Percentiles rank a stretch among this genome's conserved stretches.
Conservation (phyloP, 2,797 vertebrate genomes). For the Cirrhinus mrigala region DNA sequence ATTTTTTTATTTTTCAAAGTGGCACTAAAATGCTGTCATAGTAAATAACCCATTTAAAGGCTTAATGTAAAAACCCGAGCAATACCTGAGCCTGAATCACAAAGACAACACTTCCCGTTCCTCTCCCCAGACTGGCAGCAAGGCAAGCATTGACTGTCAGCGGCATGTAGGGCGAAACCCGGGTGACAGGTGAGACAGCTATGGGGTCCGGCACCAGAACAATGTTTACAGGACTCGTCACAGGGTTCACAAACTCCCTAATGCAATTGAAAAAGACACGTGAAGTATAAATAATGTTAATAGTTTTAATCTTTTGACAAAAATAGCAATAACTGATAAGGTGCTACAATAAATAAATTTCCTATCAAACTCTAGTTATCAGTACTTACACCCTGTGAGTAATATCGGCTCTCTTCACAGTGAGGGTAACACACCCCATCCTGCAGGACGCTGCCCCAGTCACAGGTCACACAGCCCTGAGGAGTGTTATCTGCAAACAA, state of each 20-base stretch:
- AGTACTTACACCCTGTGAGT: conserved; percentile 72
- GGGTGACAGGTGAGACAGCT: conserved; percentile 79
- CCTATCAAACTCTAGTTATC: background rate
- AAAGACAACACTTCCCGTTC: conserved; percentile 78
- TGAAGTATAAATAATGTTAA: background rate
- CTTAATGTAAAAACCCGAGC: conserved; percentile 77
- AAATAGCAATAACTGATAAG: background rate
- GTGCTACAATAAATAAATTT: background rate
- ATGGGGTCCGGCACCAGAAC: conserved; percentile 73
- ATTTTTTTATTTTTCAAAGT: too few relatives aligned
- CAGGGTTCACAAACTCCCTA: conserved; percentile 69
- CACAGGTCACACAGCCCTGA: conserved; percentile 76
- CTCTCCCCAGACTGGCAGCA: conserved; percentile 75
- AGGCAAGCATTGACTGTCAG: conserved; percentile 75
- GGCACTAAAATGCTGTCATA: too few relatives aligned
- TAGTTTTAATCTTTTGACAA: background rate
- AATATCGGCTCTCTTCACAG: conserved; percentile 78
- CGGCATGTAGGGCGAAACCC: conserved; percentile 76
- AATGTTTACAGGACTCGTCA: conserved; percentile 79
- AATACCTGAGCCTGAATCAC: conserved; percentile 78
- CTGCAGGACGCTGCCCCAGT: conserved; percentile 74
- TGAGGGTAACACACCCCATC: conserved; percentile 80
- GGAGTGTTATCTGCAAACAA: conserved; percentile 75
- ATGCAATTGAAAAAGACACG: background rate
- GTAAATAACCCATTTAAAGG: background rate